Base-by-base conservation (phyloP, 2,888 invertebrate genomes). In the Spodoptera exigua region DNA sequence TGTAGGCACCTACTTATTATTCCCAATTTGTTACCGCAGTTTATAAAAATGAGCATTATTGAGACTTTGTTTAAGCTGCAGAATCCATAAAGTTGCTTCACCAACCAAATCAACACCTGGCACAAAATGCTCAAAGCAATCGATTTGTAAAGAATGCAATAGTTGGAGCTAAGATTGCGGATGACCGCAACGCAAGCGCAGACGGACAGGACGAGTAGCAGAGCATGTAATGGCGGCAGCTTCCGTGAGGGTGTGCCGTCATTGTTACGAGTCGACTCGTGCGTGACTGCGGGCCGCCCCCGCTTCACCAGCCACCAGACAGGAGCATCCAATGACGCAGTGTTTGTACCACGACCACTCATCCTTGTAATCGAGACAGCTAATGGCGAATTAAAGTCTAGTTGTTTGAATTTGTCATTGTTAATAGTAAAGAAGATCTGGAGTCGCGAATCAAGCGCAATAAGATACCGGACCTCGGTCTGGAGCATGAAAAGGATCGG, bases 201-300 rank as follows among this genome's bases (percentile, higher is more conserved):
- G 61, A 57, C 64, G 52, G 65, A 13, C 56, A 59, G 55, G 68
- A 77, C 70, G 77, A 82, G 84, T 83, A 89, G 78, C 86, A 83
- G 76, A 87, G 85, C 90, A 87, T 89, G 89, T 88, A 90, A 90
- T 88, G 77, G 85, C 79, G 65, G 44, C 76, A 79, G 88, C 90
- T 91, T 92, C 92, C 92, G 91, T 86, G 87, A 87, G 88, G 90
- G 91, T 79, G 89, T 82, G 90, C 82, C 86, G 65, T 82, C 82
- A 86, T 85, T 85, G 88, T 87, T 73, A 63, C 56, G 70, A 63
- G 73, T 65, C 54, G 70, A 74, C 63, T 80, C 81, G 84, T 82
- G 88, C 90, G 85, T 89, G 86, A 88, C 89, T 78, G 78, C 79
- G 68, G 58, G 67, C 65, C 61, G 56, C 66, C 61, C 59, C 70